Evolutionary conservation across 2,888 invertebrate genomes (phyloP).

Genomic region (Eurytoma adleriae): DNA sequence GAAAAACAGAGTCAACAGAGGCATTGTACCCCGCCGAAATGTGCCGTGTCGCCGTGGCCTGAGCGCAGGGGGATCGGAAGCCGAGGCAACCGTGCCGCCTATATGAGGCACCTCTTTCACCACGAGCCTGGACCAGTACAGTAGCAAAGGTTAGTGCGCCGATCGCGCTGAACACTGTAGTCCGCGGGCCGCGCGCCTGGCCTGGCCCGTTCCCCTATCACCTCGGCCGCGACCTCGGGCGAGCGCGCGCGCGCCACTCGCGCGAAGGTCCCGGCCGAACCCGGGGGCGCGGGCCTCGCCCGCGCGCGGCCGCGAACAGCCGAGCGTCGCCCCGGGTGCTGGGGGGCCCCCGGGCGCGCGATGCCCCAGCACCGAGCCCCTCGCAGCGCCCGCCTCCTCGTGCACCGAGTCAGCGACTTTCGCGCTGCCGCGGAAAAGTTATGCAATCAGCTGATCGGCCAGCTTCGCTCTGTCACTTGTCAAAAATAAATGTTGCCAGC

Average conservation of each 20-base stretch:
- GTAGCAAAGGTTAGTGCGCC: conserved; percentile 74
- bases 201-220: conserved; percentile 30
- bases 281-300: neutral
- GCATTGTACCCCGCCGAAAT: conserved; percentile 71
- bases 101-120: conserved; percentile 75
- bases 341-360: neutral
- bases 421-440: conserved; percentile 66
- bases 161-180: neutral
- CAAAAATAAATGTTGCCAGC: conserved; percentile 72
- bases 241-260: conserved; percentile 6
- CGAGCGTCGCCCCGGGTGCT: neutral
- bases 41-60: conserved; percentile 71
- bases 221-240: conserved; percentile 13
- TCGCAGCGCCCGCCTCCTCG: neutral
- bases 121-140: conserved; percentile 74
- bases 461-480: conserved; percentile 72
- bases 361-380: neutral
- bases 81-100: conserved; percentile 68
- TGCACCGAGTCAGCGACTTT: conserved; percentile 38
- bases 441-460: conserved; percentile 76
- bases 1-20: conserved; percentile 69
- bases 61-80: conserved; percentile 60
- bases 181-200: conserved; percentile 27
- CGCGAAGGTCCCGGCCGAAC: conserved; percentile 12
- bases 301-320: neutral